Evolutionary conservation across 2,797 vertebrate genomes (phyloP), one percentile per base, ranked within the genome.

Genomic region (Ambastaia sidthimunki): DNA sequence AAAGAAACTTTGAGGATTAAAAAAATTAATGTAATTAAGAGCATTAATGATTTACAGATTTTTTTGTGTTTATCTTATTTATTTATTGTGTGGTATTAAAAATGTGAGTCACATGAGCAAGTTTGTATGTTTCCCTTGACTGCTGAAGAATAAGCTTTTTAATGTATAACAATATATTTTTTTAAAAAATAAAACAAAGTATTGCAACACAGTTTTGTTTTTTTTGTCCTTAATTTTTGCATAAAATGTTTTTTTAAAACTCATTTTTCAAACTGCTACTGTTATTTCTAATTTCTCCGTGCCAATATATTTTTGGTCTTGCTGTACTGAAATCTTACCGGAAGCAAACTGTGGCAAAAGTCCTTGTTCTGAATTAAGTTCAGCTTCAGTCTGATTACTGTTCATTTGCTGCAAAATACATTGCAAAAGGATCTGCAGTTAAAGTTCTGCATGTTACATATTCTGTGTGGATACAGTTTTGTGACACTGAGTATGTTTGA

Each of bases 401-500:
- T 48, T 21, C 19, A 60, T 60, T 69, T 21, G 12, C 34, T 59
- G 54, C 65, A 77, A 69, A 69, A 59, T 0, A 31, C 63, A 47
- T 55, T 47, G 63, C 74, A 59, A 11, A 4, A 10, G n/a, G 18
- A 65, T 37, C 62, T 34, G 31, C 23, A 60, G 37, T 50, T 77
- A 16, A 48, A 44, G 21, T 70, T 28, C 41, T 6, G 23, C 66
- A 50, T 48, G 25, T 54, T 70, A 2, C 63, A 65, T n/a, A 7
- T 37, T 57, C 7, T 68, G 55, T 62, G 60, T 71, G 70, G 66
- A 69, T 48, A 67, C 34, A 28, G 47, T 62, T 77, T 63, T 10
- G 65, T 54, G 66, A 68, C 12, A 12, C 28, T 19, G 28, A 87
- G 87, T 87, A 85, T 88, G 80, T 68, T 41, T 87, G 80, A 89